These are phyloP conservation scores for Melanostoma scalare DNA, from an alignment of 2,888 invertebrate species.

Conservation along the genomic window DNA sequence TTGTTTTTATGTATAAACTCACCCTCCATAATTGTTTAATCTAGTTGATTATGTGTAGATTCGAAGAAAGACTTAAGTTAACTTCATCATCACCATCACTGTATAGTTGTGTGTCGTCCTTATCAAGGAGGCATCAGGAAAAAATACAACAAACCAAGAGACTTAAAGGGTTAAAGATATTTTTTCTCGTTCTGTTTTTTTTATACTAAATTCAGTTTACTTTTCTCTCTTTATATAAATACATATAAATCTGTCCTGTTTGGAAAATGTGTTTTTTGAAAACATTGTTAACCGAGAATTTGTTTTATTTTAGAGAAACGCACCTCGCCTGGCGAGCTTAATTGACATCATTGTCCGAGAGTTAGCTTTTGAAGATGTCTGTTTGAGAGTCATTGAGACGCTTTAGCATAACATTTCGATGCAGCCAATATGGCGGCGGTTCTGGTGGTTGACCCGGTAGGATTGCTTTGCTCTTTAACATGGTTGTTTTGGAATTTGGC, in stretches of 20 bases:
- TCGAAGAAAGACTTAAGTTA: slow-evolving; percentile 59
- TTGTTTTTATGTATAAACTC: slow-evolving; percentile 8
- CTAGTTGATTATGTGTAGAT: slow-evolving; percentile 52
- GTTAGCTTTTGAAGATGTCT: slow-evolving; percentile 84
- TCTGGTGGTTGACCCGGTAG: slow-evolving; percentile 81
- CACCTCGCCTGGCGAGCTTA: slow-evolving; percentile 11
- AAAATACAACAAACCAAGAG: slow-evolving; percentile 22
- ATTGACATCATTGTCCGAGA: slow-evolving; percentile 69
- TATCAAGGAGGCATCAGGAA: slow-evolving; percentile 19
- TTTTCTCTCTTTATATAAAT: slow-evolving; percentile 78
- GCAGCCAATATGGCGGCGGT: slow-evolving; percentile 82
- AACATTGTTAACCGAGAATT: slow-evolving; percentile 61
- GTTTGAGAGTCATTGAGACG: slow-evolving; percentile 81
- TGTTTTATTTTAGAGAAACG: slow-evolving; percentile 26
- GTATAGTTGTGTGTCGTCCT: neutral
- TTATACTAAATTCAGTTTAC: slow-evolving; percentile 69
- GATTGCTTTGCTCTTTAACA: slow-evolving; percentile 84
- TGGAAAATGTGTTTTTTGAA: slow-evolving; percentile 73
- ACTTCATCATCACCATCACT: slow-evolving; percentile 34
- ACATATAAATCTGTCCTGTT: slow-evolving; percentile 74
- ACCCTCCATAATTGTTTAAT: slow-evolving; percentile 25
- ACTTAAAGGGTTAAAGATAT: slow-evolving; percentile 13
- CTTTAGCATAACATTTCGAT: slow-evolving; percentile 82
- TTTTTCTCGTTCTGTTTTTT: slow-evolving; percentile 20
- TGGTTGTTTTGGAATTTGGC: slow-evolving; percentile 82